These are phyloP conservation scores for Eonycteris spelaea DNA, from an alignment of 2,113 vertebrate genomes.

Conservation along the genomic window DNA sequence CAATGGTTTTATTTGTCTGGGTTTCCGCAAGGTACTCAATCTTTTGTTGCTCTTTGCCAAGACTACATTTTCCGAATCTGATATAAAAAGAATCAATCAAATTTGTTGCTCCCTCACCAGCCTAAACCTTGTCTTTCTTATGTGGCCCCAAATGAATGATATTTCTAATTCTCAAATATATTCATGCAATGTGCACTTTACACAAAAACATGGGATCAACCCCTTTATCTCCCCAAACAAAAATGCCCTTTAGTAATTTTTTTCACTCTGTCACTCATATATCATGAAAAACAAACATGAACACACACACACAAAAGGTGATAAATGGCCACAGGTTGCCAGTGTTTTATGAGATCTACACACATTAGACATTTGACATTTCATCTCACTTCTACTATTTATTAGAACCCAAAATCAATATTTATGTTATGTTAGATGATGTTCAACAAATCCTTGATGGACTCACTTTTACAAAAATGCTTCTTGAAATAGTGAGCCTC, in stretches of 20 bases:
- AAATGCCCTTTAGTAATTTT: conserved; percentile 27
- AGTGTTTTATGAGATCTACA: conserved; percentile 42
- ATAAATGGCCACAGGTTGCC: conserved; percentile 27
- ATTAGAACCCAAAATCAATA: conserved; percentile 50
- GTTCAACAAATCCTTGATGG: conserved; percentile 36
- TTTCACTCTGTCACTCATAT: conserved; percentile 19
- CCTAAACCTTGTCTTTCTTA: conserved; percentile 45
- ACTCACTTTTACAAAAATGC: conserved; percentile 27
- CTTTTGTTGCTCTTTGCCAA: neutral
- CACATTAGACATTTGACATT: conserved; percentile 57
- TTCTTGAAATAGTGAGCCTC: conserved; percentile 27
- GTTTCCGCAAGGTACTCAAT: neutral
- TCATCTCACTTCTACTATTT: conserved; percentile 57
- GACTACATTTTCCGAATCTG: conserved; percentile 18
- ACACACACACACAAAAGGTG: conserved; percentile 27
- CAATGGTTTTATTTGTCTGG: neutral
- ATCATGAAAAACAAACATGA: conserved; percentile 35
- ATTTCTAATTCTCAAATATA: conserved; percentile 45
- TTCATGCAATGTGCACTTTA: conserved; percentile 7
- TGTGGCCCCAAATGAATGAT: neutral
- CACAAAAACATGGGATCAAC: conserved; percentile 34
- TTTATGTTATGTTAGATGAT: conserved; percentile 51
- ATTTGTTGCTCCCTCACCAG: neutral
- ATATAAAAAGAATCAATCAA: neutral
- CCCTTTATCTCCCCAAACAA: conserved; percentile 36